Base-by-base conservation (phyloP, 1,140 invertebrate species). In the Penaeus indicus region DNA sequence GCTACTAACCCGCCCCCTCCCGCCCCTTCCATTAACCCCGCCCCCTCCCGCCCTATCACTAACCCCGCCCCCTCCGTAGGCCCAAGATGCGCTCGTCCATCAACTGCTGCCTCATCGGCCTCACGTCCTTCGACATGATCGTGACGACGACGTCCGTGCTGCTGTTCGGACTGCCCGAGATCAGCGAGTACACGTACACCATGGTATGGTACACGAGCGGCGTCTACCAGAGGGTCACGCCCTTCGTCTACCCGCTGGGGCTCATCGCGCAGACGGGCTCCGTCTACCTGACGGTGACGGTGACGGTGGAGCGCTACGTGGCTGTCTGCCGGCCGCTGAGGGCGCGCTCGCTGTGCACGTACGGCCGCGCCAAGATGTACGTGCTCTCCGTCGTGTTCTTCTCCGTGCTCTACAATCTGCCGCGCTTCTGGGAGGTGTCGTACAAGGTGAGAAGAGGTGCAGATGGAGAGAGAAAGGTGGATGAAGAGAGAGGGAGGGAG, bases 81-180 rank as follows among this genome's bases (percentile, higher is more conserved):
- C 97, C 97, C 0, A 97, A 98, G 92, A 98, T 98, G 97, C 95
- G 96, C 91, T 98, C 97, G 16, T 98, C 97, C 90, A 98, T 98
- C 91, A 99, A 98, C 93, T 98, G 97, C 92, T 94, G 98, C 87
- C 94, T 99, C 8, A 97, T 97, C 67, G 97, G 97, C 2, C 94
- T 99, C 61, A 97, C 98, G 1, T 95, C 96, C 91, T 98, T 97
- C 93, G 98, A 99, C 94, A 97, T 96, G 0, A 94, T 97, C 79
- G 94, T 99, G 83, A 96, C 98, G 78, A 94, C 97, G 78, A 96
- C 96, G 19, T 96, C 97, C 42, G 95, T 98, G 77, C 94, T 98
- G 91, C 95, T 98, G 21, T 98, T 98, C 92, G 97, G 97, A 3
- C 93, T 99, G 86, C 95, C 96, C 8, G 96, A 96, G 11, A 95